Conservation (phyloP, 2,888 invertebrate genomes). For the Sicus ferrugineus region DNA sequence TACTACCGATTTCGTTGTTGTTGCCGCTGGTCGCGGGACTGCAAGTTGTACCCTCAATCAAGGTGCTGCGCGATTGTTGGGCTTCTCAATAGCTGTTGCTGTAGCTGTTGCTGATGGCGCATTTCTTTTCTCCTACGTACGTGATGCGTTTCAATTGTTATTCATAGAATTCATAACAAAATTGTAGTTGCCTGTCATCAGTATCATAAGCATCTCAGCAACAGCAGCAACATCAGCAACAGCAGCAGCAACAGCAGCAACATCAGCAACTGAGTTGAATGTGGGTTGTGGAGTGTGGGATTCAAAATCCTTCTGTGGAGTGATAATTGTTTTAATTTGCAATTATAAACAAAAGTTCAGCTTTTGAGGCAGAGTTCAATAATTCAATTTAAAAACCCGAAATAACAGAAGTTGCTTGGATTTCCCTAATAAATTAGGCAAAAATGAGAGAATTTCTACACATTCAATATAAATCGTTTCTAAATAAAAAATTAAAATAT, state of each 20-base stretch:
- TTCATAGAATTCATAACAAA: constrained; percentile 34
- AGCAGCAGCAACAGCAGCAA: background rate
- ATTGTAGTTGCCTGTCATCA: constrained; percentile 24
- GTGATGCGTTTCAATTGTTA: constrained; percentile 22
- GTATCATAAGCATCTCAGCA: background rate
- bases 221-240: constrained; percentile 4
- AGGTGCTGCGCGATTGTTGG: background rate
- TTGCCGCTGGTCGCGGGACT: constrained; percentile 36
- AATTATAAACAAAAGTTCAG: too few relatives aligned
- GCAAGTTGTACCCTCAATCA: constrained; percentile 52
- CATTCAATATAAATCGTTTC: too few relatives aligned
- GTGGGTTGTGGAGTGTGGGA: background rate
- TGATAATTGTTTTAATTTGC: too few relatives aligned
- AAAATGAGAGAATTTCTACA: too few relatives aligned
- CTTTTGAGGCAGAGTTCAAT: too few relatives aligned
- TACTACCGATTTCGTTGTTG: constrained; percentile 19
- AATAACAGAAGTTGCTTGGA: too few relatives aligned
- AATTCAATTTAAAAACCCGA: too few relatives aligned
- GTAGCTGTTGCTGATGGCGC: background rate
- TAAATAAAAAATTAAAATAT: too few relatives aligned
- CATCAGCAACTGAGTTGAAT: constrained; percentile 3
- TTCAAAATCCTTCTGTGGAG: too few relatives aligned
- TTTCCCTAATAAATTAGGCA: too few relatives aligned
- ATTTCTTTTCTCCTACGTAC: background rate
- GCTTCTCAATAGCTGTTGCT: constrained; percentile 33